Evolutionary conservation across 2,113 vertebrate species (phyloP), one percentile per base, ranked within the genome.

Genomic region (Thalassarche chlororhynchos): DNA sequence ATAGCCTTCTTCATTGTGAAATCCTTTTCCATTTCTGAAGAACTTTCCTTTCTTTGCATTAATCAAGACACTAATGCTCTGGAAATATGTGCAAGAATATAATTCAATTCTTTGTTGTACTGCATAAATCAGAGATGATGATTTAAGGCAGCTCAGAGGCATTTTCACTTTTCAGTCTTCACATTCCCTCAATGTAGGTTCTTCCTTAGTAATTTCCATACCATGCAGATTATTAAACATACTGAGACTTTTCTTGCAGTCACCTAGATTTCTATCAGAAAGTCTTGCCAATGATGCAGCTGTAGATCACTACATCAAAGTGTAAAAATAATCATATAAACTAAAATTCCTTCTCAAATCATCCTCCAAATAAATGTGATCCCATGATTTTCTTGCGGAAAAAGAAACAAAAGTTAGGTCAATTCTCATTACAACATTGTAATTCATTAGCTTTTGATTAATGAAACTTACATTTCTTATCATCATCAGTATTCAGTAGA

Each of bases 61-160:
- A 83, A 68, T 88, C 71, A 86, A 76, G 25, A 64, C 38, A 46
- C 5, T 92, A 95, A 89, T 47, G 38, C 23, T 88, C 61, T 83
- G 66, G 23, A 68, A 90, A 76, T 72, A 64, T 20, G 57, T 79
- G 28, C 38, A 64, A 72, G 25, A 85, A 68, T 42, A 36, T 68
- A 85, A 95, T 86, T 88, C 42, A 82, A 23, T 72, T 83, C 44
- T 85, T 90, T 88, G 75, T 88, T 85, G 61, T 75, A 90, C n/a
- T 85, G 28, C 25, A 72, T 90, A 88, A 83, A 88, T 75, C 47
- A 72, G 14, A 71, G 52, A 83, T 88, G 42, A 85, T 82, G 25
- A 90, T 72, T 90, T 94, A 85, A 90, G 40, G 57, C 44, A 79
- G 25, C 62, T 91, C 47, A 80, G 49, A 80, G 52, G 26, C 32